A percentile compares a stretch with the other conserved stretches of the same genome.
Conservation (phyloP, 92 coral and sea anemone genomes). For the Siderastrea radians region DNA sequence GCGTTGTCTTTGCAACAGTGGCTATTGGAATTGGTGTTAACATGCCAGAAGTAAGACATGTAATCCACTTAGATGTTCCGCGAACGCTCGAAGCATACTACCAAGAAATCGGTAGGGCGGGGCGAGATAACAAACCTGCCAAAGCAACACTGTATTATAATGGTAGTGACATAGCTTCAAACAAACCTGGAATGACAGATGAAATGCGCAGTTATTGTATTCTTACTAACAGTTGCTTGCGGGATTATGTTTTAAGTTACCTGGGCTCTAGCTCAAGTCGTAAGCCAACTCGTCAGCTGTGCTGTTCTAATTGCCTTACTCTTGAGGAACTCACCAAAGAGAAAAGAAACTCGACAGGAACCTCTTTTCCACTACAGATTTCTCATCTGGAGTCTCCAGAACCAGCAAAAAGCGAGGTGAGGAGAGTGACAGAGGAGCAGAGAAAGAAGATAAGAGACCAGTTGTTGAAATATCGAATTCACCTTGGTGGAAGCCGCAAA, state of each 20-base stretch:
- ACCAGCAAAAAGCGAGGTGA: too few relatives aligned
- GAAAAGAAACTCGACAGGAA: too few relatives aligned
- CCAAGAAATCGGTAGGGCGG: slow-evolving; percentile 74
- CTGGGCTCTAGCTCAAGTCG: slow-evolving; percentile 25
- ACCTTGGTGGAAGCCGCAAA: too few relatives aligned
- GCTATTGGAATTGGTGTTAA: slow-evolving; percentile 73
- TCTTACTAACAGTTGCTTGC: too few relatives aligned
- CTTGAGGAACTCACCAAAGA: too few relatives aligned
- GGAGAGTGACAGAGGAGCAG: too few relatives aligned
- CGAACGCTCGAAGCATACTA: slow-evolving; percentile 55
- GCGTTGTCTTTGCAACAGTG: slow-evolving; percentile 70
- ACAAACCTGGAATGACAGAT: slow-evolving; percentile 60
- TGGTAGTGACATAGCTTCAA: slow-evolving; percentile 56
- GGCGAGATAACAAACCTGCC: slow-evolving; percentile 57
- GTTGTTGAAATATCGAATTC: too few relatives aligned
- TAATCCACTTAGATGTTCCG: slow-evolving; percentile 60
- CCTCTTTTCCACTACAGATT: too few relatives aligned
- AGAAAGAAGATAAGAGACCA: too few relatives aligned
- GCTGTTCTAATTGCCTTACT: slow-evolving; percentile 47
- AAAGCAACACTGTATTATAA: slow-evolving; percentile 58
- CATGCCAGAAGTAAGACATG: slow-evolving; percentile 63
- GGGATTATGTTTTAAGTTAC: too few relatives aligned
- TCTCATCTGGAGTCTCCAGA: too few relatives aligned
- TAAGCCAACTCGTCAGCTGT: slow-evolving; percentile 17
- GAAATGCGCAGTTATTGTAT: slow-evolving; percentile 65